Conservation (phyloP, 2,113 vertebrate species). For the Rhabdomys dilectus region DNA sequence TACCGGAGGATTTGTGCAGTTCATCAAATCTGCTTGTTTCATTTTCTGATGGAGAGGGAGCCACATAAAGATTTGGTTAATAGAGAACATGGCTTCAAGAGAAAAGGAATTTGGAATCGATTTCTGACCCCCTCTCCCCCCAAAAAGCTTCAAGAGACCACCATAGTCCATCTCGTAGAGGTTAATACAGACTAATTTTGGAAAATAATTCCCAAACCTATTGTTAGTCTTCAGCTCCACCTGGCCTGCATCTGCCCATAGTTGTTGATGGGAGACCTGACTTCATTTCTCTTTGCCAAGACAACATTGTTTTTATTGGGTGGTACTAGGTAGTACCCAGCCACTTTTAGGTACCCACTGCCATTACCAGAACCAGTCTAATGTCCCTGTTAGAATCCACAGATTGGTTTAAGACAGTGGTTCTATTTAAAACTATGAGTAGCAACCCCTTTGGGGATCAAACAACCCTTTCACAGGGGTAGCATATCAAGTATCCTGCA, state of each 20-base stretch:
- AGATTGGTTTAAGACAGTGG: background rate
- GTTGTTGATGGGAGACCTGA: background rate
- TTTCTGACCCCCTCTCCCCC: background rate
- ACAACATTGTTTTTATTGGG: background rate
- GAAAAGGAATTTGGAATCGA: background rate
- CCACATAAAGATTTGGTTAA: background rate
- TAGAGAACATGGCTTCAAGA: conserved; percentile 29
- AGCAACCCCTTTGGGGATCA: background rate
- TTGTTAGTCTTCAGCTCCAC: background rate
- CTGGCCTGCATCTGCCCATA: background rate
- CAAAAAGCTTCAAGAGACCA: background rate
- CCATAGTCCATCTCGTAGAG: background rate
- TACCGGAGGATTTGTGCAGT: background rate
- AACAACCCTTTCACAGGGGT: background rate
- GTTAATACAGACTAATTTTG: background rate
- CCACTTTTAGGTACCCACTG: background rate
- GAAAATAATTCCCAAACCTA: background rate
- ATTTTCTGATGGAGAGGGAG: conserved; percentile 33
- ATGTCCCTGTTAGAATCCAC: background rate
- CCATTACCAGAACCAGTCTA: background rate
- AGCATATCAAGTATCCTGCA: no score
- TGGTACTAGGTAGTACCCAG: background rate
- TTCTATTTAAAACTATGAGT: background rate
- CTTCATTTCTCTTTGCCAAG: background rate
- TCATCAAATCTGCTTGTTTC: conserved; percentile 34